A percentile compares a stretch with the other conserved stretches of the same genome.
Evolutionary conservation across 2,113 vertebrate species (phyloP).

Genomic region (Anolis carolinensis): DNA sequence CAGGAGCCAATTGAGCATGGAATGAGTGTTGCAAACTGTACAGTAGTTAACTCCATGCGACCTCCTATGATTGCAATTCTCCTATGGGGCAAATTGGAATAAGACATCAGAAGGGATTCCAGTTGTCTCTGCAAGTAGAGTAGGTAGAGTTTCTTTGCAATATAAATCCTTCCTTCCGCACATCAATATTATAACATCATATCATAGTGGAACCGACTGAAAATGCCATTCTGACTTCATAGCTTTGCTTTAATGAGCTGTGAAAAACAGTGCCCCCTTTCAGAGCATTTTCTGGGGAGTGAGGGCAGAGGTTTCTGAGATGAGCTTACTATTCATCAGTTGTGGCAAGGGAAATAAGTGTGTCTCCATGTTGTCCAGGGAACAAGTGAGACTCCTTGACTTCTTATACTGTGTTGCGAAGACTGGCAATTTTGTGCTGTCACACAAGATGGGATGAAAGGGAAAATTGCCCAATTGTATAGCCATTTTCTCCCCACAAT

Average conservation of each 20-base stretch:
- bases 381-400: not conserved
- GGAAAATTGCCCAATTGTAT: not conserved
- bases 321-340: not conserved
- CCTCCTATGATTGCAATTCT: too few relatives aligned
- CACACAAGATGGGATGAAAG: not conserved
- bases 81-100: not conserved
- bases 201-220: too few relatives aligned
- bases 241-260: not conserved
- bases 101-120: not conserved
- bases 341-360: not conserved
- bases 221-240: too few relatives aligned
- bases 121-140: not conserved
- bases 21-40: not conserved
- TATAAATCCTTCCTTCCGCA: not conserved
- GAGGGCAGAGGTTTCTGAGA: not conserved
- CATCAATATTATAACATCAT: not conserved
- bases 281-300: not conserved
- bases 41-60: not conserved
- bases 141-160: too few relatives aligned
- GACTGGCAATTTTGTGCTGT: not conserved
- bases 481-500: too few relatives aligned
- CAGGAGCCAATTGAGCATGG: not conserved
- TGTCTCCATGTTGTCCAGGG: not conserved
- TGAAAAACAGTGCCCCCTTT: not conserved
- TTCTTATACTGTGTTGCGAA: not conserved